Evolutionary conservation across 2,113 vertebrate species (phyloP), one percentile per base, ranked within the genome.

Genomic region (Chaetops frenatus): DNA sequence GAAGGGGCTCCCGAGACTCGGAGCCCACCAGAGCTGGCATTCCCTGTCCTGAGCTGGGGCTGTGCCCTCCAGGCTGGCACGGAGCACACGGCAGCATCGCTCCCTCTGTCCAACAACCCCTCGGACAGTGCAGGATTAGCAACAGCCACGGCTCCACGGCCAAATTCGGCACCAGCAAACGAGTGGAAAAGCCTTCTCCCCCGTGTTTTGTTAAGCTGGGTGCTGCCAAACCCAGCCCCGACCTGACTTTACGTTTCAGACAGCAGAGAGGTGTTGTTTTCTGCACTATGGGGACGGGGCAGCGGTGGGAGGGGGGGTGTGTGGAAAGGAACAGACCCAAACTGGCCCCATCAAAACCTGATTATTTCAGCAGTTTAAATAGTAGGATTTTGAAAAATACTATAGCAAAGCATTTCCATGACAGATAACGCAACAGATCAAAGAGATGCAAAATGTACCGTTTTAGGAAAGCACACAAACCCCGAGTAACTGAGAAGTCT

Each of bases 391-490:
- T 73, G 40, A 47, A 61, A 81, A 71, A 67, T 4, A 57, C 21
- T 20, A 12, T 6, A 53, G 35, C 70, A 81, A 81, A 38, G 5
- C 1, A 2, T 57, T 47, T 54, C 62, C 1, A 0, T 11, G 47
- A 29, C 8, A 35, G 44, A 1, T 36, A 23, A 77, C 0, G 6
- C 16, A 65, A 72, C 3, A 69, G 22, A 25, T 82, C 27, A 9
- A 22, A 86, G 35, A 36, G 23, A 67, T 25, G 38, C 45, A 69
- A 54, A 79, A 56, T 6, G 24, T 22, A 29, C 19, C 1, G 1
- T 56, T 87, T 47, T 12, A 57, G 0, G 0, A 23, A 66, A 77
- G n/a, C 1, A 1, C 4, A 5, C 8, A 28, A 90, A 38, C 19
- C 10, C 24, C 1, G 3, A 58, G 25, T 29, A 51, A 40, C 35